Evolutionary conservation across 2,113 vertebrate genomes (phyloP), one percentile per base, ranked within the genome.

Genomic region (Camelus dromedarius): DNA sequence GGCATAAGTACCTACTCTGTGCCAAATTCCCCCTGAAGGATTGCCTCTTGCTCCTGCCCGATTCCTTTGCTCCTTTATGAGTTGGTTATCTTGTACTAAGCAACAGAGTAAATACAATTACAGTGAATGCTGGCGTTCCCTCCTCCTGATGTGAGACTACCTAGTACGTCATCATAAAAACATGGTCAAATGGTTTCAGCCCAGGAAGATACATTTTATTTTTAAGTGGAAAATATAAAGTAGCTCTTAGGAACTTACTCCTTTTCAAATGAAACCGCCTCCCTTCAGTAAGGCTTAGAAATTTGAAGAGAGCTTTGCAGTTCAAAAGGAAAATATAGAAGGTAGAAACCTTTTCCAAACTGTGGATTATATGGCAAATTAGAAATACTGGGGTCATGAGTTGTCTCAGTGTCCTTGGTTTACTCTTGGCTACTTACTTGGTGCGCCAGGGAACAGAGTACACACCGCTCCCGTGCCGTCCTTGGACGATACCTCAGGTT

Each of bases 151-250:
- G 67, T 22, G 30, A 6, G n/a, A 58, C 56, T 80, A 35, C 24
- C 60, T 84, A 22, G 32, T 73, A 38, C 42, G 22, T 88, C 5
- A 67, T 72, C 60, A 24, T 58, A 60, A 67, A 80, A 66, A 91
- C 42, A 75, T 75, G 85, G 46, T 48, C 60, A 93, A 54, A 88
- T 35, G 52, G 14, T 32, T 46, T 91, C 8, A 24, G 16, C 32
- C 13, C 15, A 88, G 38, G 46, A 89, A 91, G 38, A 11, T 48
- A 30, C 32, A 11, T 89, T 77, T 66, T 46, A 32, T 60, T 87
- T 96, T 94, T 84, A 94, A 91, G 58, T 18, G 70, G 46, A 87
- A 93, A 91, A 32, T 85, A 75, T 56, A 80, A 76, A 89, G 46
- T 81, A 69, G 26, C 30, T 88, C 42, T 75, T 93, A 95, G 26